Evolutionary conservation across 2,797 vertebrate species (phyloP), one percentile per base, ranked within the genome.

Genomic region (Acanthurus lineatus): DNA sequence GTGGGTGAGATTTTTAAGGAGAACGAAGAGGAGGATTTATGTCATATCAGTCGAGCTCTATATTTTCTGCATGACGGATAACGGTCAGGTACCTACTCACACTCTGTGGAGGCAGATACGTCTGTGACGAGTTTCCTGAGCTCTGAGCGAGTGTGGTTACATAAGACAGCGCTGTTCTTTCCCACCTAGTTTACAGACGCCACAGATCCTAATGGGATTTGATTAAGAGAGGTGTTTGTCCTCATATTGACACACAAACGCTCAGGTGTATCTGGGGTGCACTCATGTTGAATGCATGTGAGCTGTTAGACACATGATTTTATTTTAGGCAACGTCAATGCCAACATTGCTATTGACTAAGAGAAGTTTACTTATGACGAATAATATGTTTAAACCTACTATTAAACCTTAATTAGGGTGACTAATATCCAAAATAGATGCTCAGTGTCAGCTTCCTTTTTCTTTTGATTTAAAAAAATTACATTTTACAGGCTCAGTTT

Each of bases 111-210:
- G 91, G 92, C 86, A 86, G 92, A 84, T 61, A 28, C 11, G 63
- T 90, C 83, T 90, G 80, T 91, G 91, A 92, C 81, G 86, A 88
- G 85, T 81, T 92, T 93, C 89, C 91, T 90, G 81, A 79, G 91
- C 86, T 77, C 51, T 20, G 65, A 70, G 85, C 83, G 20, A 88
- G 74, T 57, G 72, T 42, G 64, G 85, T 92, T 93, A 93, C 56
- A 85, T 87, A 93, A 93, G 87, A 83, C 69, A 62, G 69, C 54
- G 67, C 68, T 83, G 57, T 57, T 63, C 57, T 77, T 61, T 83
- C 44, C 42, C 59, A 73, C 66, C 48, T 38, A 25, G n/a, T 78
- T 82, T 59, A 56, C 16, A 78, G 79, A 81, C 44, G 6, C 64
- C 72, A 52, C 59, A 47, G 40, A 73, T 74, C 68, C 62, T 61